These are phyloP conservation scores for Antechinus stuartii DNA, from an alignment of 2,113 vertebrate species.

Conservation along the genomic window DNA sequence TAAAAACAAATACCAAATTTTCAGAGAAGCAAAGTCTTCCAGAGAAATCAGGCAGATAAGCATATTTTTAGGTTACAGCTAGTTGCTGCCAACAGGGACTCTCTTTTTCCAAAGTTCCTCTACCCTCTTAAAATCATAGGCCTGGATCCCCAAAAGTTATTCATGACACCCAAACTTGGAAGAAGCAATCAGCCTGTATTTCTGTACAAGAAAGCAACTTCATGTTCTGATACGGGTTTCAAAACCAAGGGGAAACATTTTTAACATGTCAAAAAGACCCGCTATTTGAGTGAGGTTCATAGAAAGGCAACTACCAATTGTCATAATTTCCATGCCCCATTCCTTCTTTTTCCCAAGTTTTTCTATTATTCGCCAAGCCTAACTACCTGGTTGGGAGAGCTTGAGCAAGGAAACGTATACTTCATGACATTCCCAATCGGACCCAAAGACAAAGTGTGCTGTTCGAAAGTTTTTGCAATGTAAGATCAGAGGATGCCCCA, in stretches of 20 bases:
- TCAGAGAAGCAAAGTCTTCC: not conserved
- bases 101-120: not conserved
- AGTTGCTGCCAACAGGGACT: not conserved
- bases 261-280: not conserved
- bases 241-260: not conserved
- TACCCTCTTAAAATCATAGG: not conserved
- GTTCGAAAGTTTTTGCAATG: conserved; percentile 88
- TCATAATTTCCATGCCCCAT: not conserved
- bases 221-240: not conserved
- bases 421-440: conserved; percentile 86
- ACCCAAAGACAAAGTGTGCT: conserved; percentile 86
- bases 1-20: not conserved
- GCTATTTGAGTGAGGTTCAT: not conserved
- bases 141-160: not conserved
- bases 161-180: not conserved
- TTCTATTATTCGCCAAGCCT: accelerated
- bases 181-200: not conserved
- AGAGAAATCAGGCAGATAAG: not conserved
- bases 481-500: conserved; percentile 85
- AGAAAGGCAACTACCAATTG: not conserved
- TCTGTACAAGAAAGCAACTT: not conserved
- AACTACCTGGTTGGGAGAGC: conserved; percentile 88
- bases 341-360: not conserved
- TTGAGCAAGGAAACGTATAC: conserved; percentile 88
- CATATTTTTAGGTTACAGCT: not conserved